A percentile compares a stretch with the other conserved stretches of the same genome.
Evolutionary conservation across 2,113 vertebrate genomes (phyloP).

Genomic region (Chaetops frenatus): DNA sequence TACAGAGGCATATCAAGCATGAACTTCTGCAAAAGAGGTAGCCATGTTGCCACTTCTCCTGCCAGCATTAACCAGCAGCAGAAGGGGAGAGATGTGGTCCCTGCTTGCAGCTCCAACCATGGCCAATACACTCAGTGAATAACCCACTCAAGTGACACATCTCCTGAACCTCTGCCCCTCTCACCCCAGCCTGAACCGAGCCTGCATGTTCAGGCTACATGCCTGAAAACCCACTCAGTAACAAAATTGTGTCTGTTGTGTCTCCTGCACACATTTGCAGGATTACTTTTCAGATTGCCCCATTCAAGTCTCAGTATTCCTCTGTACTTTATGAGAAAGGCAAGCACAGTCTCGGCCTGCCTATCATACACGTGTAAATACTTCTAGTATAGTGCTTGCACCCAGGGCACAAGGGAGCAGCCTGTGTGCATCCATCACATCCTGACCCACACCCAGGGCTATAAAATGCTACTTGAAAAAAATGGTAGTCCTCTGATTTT

Average conservation of each 20-base stretch:
- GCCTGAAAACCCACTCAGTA: not conserved
- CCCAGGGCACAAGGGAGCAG: not conserved
- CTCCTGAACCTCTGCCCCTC: not conserved
- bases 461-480: conserved; percentile 41
- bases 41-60: not conserved
- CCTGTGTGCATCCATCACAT: not conserved
- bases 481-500: conserved; percentile 47
- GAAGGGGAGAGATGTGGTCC: not conserved
- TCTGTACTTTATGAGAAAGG: not conserved
- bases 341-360: not conserved
- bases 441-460: not conserved
- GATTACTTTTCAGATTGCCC: not conserved
- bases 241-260: not conserved
- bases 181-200: not conserved
- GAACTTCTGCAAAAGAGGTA: not conserved
- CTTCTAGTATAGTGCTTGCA: not conserved
- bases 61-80: not conserved
- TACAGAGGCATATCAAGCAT: not conserved
- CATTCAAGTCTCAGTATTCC: not conserved
- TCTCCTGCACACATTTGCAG: not conserved
- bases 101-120: not conserved
- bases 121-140: not conserved
- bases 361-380: not conserved
- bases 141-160: not conserved
- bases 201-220: not conserved